phyloP scores from a whole-genome alignment of 2,888 invertebrate species.

The Hydraecia micacea region DNA sequence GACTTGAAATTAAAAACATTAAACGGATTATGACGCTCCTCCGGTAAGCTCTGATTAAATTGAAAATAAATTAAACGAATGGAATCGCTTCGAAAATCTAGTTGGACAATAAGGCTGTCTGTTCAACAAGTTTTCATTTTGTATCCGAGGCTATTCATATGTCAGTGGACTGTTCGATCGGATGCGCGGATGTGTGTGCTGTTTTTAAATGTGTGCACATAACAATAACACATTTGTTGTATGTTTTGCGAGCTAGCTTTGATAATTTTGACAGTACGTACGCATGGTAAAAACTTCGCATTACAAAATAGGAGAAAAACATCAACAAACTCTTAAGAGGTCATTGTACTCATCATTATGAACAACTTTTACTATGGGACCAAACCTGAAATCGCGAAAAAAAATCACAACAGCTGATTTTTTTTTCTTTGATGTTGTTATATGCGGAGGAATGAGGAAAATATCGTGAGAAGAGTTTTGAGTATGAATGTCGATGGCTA shows the following conservation, averaged over 20 bases:
- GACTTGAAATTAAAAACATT: slow-evolving; percentile 33
- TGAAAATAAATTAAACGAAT: slow-evolving; percentile 38
- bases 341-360: no score
- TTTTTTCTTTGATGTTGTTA: no score
- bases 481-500: no score
- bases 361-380: no score
- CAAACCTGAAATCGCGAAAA: no score
- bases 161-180: not conserved
- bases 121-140: slow-evolving; percentile 19
- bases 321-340: no score
- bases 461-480: no score
- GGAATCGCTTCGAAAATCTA: slow-evolving; percentile 8
- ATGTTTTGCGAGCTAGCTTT: not conserved
- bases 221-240: not conserved
- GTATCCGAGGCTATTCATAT: slow-evolving; percentile 16
- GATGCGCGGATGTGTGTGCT: not conserved
- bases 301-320: no score
- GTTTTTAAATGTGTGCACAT: not conserved
- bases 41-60: slow-evolving; percentile 15
- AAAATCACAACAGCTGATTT: no score
- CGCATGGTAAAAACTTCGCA: no score
- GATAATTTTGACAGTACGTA: no score
- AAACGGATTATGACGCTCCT: slow-evolving; percentile 22
- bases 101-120: slow-evolving; percentile 11
- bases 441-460: no score